These are phyloP conservation scores for western clawed frog (Xenopus tropicalis) DNA, from an alignment of 2,113 vertebrate species.

Conservation along the genomic window DNA sequence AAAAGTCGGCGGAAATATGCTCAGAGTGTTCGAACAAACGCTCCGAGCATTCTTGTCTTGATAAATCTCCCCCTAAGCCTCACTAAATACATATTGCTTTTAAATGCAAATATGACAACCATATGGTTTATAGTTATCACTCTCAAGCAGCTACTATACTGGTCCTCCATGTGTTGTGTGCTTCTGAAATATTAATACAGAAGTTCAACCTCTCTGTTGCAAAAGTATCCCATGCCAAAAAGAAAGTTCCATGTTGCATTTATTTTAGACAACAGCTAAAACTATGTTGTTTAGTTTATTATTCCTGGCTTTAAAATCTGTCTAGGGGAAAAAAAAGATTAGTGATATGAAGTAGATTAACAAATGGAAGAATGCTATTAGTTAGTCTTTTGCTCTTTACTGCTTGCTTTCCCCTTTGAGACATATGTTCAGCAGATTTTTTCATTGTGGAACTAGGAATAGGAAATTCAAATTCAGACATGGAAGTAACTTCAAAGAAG, in stretches of 20 bases:
- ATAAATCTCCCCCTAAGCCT: too few species aligned
- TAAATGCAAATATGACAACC: too few species aligned
- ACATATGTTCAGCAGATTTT: slow-evolving; percentile 46
- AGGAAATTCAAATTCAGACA: slow-evolving; percentile 41
- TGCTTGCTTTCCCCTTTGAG: slow-evolving; percentile 21
- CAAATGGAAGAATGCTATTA: slow-evolving; percentile 43
- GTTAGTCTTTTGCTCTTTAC: slow-evolving; percentile 36
- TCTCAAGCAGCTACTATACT: too few species aligned
- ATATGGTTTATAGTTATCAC: too few species aligned
- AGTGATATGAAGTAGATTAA: slow-evolving; percentile 50
- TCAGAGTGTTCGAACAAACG: too few species aligned
- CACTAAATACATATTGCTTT: too few species aligned
- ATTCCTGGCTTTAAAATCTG: slow-evolving; percentile 35
- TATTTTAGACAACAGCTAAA: slow-evolving; percentile 22
- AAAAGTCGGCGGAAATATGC: too few species aligned
- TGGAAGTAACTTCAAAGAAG: slow-evolving; percentile 59
- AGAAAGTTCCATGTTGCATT: slow-evolving; percentile 31
- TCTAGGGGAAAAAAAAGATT: slow-evolving; percentile 48
- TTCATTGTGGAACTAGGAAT: slow-evolving; percentile 40
- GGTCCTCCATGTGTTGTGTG: too few species aligned
- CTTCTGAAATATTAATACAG: too few species aligned
- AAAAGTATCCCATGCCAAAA: neutral
- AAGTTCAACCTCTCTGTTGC: too few species aligned
- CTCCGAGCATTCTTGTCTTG: too few species aligned
- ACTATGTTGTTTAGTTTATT: slow-evolving; percentile 45